Conservation (phyloP, 2,888 invertebrate species). For the Horisme vitalbata region DNA sequence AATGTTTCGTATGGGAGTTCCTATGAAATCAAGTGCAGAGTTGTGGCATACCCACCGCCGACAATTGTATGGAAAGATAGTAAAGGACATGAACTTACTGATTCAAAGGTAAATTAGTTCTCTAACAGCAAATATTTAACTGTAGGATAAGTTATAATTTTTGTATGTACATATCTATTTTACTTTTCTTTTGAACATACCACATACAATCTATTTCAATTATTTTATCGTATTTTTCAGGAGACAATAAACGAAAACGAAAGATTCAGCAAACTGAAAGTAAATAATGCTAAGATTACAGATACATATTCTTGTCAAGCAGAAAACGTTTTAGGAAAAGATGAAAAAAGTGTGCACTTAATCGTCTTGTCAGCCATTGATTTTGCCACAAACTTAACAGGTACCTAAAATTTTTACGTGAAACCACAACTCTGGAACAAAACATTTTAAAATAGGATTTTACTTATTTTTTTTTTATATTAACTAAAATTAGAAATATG, state of each 20-base stretch:
- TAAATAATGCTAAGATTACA: conserved; percentile 2
- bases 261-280: conserved; percentile 3
- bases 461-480: too few species aligned
- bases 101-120: background rate
- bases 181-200: background rate
- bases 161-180: background rate
- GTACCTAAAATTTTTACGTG: too few species aligned
- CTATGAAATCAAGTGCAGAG: conserved; percentile 6
- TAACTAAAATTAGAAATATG: too few species aligned
- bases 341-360: conserved; percentile 1
- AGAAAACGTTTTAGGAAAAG: conserved; percentile 14
- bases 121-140: background rate
- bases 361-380: conserved; percentile 14
- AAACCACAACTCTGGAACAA: too few species aligned
- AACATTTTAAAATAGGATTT: too few species aligned
- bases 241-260: background rate
- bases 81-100: conserved; percentile 15
- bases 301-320: conserved; percentile 13
- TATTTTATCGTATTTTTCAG: conserved; percentile 17
- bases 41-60: conserved; percentile 11
- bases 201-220: background rate
- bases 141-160: background rate
- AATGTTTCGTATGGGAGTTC: conserved; percentile 12
- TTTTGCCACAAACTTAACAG: background rate
- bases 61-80: conserved; percentile 16